A percentile compares a stretch with the other conserved stretches of the same genome.
Evolutionary conservation across 2,888 invertebrate species (phyloP).

Genomic region (Pristionchus entomophagus): DNA sequence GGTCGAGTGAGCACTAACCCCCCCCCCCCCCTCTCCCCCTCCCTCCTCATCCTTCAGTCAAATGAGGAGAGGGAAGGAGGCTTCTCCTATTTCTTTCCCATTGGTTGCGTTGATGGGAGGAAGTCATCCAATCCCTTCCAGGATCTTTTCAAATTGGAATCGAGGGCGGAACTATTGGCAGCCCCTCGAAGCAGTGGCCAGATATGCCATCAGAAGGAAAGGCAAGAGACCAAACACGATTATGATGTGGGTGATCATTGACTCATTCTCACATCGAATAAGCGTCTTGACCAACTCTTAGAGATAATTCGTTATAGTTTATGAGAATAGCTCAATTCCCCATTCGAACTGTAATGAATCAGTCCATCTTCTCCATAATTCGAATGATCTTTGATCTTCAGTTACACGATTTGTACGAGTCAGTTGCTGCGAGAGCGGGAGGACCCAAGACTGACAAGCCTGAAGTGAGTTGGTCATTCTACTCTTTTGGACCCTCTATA

Average conservation of each 20-base stretch:
- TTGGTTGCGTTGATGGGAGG: background rate
- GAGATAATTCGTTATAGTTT: no score
- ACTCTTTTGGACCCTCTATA: background rate
- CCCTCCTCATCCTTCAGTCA: background rate
- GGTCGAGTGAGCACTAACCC: background rate
- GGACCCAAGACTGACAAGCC: background rate
- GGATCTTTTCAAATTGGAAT: constrained; percentile 21
- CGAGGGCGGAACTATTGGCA: background rate
- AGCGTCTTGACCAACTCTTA: no score
- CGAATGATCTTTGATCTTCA: constrained; percentile 45
- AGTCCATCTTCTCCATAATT: no score
- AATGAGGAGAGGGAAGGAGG: no score
- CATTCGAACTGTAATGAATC: no score
- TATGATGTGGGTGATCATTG: constrained; percentile 29
- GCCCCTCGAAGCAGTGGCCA: background rate
- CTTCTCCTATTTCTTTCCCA: background rate
- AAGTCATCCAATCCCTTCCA: constrained; percentile 31
- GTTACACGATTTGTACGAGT: constrained; percentile 59
- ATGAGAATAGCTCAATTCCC: no score
- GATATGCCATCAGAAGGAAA: constrained; percentile 23
- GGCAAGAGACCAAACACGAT: background rate
- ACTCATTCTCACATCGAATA: no score
- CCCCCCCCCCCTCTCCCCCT: background rate
- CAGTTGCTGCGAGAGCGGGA: constrained; percentile 39
- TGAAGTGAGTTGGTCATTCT: background rate